Base-by-base conservation (phyloP, 2,113 vertebrate genomes). In the Limnothrissa miodon region DNA sequence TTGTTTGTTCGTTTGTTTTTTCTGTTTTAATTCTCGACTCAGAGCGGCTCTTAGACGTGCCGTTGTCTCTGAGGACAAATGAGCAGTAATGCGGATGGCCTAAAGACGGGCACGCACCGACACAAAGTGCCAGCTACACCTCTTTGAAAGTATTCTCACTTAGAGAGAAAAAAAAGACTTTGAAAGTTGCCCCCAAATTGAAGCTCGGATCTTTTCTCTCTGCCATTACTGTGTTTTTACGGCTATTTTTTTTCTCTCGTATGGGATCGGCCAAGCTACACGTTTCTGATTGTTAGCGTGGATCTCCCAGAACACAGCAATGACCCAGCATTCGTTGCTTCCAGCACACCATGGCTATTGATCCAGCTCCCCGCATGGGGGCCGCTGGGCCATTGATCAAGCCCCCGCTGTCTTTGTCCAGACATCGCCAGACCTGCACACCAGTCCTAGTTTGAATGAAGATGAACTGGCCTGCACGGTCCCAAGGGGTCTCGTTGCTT, bases 371-470 rank as follows among this genome's bases (percentile, higher is more conserved):
- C 62, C 36, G 62, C 62, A 36, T 70, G 62, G 2, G 10, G 62
- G 29, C 85, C 80, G 62, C 56, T 82, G 66, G 79, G 81, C 78
- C 59, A 84, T 87, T 89, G 88, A 88, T 91, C 85, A 85, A 85
- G 29, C 59, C 9, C 9, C 83, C 25, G 80, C 87, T 88, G 83
- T 88, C 82, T 84, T 53, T 86, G 83, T 70, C 80, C 39, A 78
- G 80, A 80, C 21, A 78, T 70, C 59, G 33, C 82, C 78, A 83
- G 86, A 88, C 59, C 59, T 66, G 59, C 59, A 66, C 25, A 66
- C 59, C 59, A 29, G 46, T 85, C 66, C 39, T 85, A 29, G 15
- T 42, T 78, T 85, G 88, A 90, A 81, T 84, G 83, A 87, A 85
- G 89, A 82, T 74, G 66, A 82, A 11, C 39, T 78, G 81, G 81